Evolutionary conservation across 2,888 invertebrate species (phyloP), one percentile per base, ranked within the genome.

Genomic region (Agrilus biguttatus): DNA sequence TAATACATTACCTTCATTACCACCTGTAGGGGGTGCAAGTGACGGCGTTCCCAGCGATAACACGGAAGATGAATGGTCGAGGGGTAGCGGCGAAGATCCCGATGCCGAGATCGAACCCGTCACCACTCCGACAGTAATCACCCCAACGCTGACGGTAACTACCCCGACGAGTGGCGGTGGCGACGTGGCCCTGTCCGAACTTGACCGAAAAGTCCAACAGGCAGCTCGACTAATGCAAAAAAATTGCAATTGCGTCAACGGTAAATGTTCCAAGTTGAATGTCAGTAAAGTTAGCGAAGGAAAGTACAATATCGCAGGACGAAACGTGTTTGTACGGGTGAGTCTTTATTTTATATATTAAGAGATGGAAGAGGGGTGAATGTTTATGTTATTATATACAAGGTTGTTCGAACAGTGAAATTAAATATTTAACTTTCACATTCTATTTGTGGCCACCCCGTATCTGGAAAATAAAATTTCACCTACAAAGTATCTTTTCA

Each of bases 321-420:
- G 85, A 54, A 86, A 84, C 57, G 87, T 90, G 42, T 89, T 89
- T 63, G 85, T 90, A 49, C 73, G 90, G 72, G 89, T 90, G 67
- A 71, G 77, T 67, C 41, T 39, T 41, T 21, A 7, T 3, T 21
- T 21, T 2, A 17, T 17, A 3, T 17, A 17, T 17, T 17, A 3
- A 17, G 17, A 17, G 17, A 3, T 17, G 4, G 17, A 17, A 17
- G n/a, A n/a, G n/a, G n/a, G n/a, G 17, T 17, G 17, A 17, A 23
- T 23, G n/a, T n/a, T n/a, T n/a, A n/a, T n/a, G n/a, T n/a, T n/a
- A n/a, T n/a, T n/a, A n/a, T n/a, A n/a, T n/a, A n/a, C n/a, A n/a
- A n/a, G n/a, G n/a, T n/a, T n/a, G n/a, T n/a, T n/a, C n/a, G n/a
- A n/a, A n/a, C n/a, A n/a, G n/a, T n/a, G n/a, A n/a, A n/a, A n/a